Evolutionary conservation across 2,797 vertebrate species (phyloP), one percentile per base, ranked within the genome.

Genomic region (Bufotes viridis): DNA sequence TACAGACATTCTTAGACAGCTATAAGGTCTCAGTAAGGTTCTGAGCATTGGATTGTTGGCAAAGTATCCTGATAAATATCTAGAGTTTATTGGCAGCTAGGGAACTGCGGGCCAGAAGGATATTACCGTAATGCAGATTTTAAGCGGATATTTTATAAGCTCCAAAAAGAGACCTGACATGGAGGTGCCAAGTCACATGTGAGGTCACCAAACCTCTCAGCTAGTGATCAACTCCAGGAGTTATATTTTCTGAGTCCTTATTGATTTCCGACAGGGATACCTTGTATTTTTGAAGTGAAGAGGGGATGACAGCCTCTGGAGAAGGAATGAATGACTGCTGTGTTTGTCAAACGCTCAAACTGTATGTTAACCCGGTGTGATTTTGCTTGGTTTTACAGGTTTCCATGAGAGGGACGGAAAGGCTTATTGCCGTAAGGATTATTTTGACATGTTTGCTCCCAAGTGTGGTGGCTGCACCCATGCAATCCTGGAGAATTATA

Each of bases 391-490:
- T 15, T 78, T 63, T 29, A 29, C 74, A 99, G 98, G 98, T 42
- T 99, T 99, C 91, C 98, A 99, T 7, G 98, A 99, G 95, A 98
- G 98, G 90, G 98, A 99, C 0, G 98, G 98, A 85, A 99, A 99
- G 90, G 98, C 98, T 0, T 99, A 97, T 87, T 99, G 98, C 93
- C 96, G 98, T 91, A 99, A 98, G 93, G 98, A 99, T 93, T 99
- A 99, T 95, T 99, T 99, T 0, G 98, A 99, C 90, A 98, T 99
- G 96, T 99, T 99, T 72, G 98, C 98, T 10, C 98, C 98, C 0
- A 99, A 99, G 91, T 99, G 98, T 85, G 98, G 98, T 0, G 98
- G 98, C 92, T 99, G 98, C 83, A 95, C 97, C 88, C 95, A 98
- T 85, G 98, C 98, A 92, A 99, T 99, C 91, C 92, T 99, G 94